These are phyloP conservation scores for Hippopotamyrus pictus DNA, from an alignment of 2,797 vertebrate genomes.

Conservation along the genomic window DNA sequence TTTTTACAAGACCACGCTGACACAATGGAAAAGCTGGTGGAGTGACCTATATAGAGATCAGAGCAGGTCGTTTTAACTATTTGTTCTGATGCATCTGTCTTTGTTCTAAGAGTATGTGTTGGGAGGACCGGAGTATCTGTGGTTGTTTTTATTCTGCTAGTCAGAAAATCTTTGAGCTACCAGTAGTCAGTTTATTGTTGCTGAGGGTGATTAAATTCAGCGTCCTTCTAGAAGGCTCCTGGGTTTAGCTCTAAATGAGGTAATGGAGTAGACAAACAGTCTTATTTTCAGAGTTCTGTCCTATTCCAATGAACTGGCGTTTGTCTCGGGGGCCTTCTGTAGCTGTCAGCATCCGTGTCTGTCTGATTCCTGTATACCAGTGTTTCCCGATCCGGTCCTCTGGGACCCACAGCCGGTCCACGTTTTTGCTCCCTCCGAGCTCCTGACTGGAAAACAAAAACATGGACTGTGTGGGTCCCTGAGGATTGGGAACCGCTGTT, in stretches of 20 bases:
- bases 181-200: neutral
- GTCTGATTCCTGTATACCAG: neutral
- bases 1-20: neutral
- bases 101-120: neutral
- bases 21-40: neutral
- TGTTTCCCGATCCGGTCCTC: neutral
- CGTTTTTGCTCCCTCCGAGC: neutral
- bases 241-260: neutral
- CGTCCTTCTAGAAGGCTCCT: neutral
- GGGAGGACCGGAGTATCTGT: neutral
- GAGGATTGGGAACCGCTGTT: neutral
- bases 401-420: neutral
- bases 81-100: neutral
- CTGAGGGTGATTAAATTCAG: neutral
- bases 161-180: neutral
- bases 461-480: neutral
- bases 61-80: neutral
- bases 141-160: neutral
- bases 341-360: neutral
- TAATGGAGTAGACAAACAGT: neutral
- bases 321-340: neutral
- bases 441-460: neutral
- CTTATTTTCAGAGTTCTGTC: neutral
- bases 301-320: neutral
- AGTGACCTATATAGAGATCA: neutral